Evolutionary conservation across 2,797 vertebrate genomes (phyloP).

Genomic region (Sebastes steindachneri): DNA sequence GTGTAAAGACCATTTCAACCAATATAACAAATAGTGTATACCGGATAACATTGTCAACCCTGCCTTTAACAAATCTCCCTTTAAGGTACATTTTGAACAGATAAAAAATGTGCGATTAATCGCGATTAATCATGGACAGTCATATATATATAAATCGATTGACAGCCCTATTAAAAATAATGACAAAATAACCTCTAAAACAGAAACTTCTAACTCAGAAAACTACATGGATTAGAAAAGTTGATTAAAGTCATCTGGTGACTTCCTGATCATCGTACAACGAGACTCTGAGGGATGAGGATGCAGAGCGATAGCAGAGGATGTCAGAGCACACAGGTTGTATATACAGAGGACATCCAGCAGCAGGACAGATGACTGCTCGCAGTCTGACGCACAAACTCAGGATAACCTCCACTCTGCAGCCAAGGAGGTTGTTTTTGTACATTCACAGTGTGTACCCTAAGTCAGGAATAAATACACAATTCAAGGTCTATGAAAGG

Average conservation of each 20-base stretch:
- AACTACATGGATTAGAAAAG: neutral
- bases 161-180: neutral
- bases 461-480: neutral
- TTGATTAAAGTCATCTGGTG: neutral
- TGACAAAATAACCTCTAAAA: neutral
- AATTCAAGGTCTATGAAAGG: neutral
- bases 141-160: too few species aligned
- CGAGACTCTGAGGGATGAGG: neutral
- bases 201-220: neutral
- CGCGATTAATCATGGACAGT: too few species aligned
- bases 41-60: too few species aligned
- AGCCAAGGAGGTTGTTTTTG: neutral
- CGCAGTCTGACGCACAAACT: neutral
- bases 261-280: neutral
- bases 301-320: neutral
- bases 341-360: neutral
- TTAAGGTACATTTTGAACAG: too few species aligned
- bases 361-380: neutral
- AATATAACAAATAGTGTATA: too few species aligned
- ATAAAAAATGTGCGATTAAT: too few species aligned
- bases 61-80: too few species aligned
- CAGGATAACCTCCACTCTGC: neutral
- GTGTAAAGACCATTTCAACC: too few species aligned
- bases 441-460: neutral
- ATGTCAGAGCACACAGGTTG: neutral